Evolutionary conservation across 2,113 vertebrate genomes (phyloP).

Genomic region (Bos javanicus): DNA sequence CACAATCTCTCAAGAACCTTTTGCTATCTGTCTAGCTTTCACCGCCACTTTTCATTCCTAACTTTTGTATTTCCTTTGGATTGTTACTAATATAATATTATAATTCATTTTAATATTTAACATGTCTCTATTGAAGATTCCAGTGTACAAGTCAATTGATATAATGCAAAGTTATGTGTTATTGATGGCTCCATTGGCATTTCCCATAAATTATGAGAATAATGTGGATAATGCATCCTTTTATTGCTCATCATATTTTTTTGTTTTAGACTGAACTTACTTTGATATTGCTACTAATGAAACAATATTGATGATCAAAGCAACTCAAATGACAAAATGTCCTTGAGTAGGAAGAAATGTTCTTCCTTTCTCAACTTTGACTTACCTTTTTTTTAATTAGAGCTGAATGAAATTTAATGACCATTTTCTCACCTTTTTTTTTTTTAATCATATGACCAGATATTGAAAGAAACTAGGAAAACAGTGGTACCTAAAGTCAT

Average conservation of each 20-base stretch:
- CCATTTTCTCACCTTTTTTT: slow-evolving; percentile 46
- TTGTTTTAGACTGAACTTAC: neutral
- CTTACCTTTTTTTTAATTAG: neutral
- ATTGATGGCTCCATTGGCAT: neutral
- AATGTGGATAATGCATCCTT: neutral
- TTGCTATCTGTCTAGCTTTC: neutral
- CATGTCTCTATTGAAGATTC: neutral
- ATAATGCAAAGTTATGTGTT: neutral
- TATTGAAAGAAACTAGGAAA: slow-evolving; percentile 83
- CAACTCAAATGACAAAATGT: neutral
- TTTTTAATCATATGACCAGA: slow-evolving; percentile 72
- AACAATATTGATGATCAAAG: neutral
- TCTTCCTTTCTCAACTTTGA: neutral
- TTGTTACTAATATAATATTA: slow-evolving; percentile 19
- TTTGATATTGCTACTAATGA: neutral
- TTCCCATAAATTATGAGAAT: neutral
- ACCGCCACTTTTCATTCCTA: slow-evolving; percentile 32
- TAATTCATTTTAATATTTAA: neutral
- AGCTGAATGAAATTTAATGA: slow-evolving; percentile 26
- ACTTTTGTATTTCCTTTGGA: slow-evolving; percentile 5
- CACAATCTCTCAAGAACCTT: neutral
- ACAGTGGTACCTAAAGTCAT: slow-evolving; percentile 80
- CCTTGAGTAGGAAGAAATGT: slow-evolving; percentile 1
- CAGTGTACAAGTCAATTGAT: neutral
- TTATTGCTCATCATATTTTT: neutral